Base-by-base conservation (phyloP, 2,797 vertebrate genomes). In the Vireo griseus region DNA sequence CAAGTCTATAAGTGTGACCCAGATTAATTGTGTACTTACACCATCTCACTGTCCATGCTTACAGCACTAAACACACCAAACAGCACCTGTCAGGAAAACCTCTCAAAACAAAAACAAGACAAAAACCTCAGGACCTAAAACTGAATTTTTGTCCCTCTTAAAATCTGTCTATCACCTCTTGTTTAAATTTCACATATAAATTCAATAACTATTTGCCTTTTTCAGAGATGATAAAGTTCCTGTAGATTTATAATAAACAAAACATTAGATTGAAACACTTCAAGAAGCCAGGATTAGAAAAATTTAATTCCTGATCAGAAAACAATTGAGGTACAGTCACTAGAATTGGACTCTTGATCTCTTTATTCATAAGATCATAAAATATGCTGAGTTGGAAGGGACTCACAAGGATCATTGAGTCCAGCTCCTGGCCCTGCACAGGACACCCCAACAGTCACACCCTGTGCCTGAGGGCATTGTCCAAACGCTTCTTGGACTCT, bases 351-450 rank as follows among this genome's bases (percentile, higher is more conserved):
- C 17, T 22, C 9, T 68, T 79, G 3, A 75, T 26, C 6, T 17
- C 11, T 71, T 71, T 66, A 47, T 51, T 86, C 19, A 54, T 10
- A 35, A 37, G 42, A 50, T 48, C 24, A 50, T 33, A 44, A 25
- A 62, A 29, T 45, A 57, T 39, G 37, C 19, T 69, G 63, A 31
- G 11, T 33, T 63, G 50, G 42, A 39, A 76, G 14, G 16, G 35
- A 13, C 29, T 37, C 20, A 21, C 15, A 17, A 17, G 19, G 22
- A n/a, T 37, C 33, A 62, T 24, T 0, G 0, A 50, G n/a, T 25
- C 44, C 57, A 57, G 1, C 16, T 29, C 47, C 20, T 13, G 16
- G 26, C 13, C 35, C 37, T 44, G n/a, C 24, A 25, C 37, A 39
- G 15, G 14, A 44, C 24, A 63, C 10, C 9, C 9, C 37, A 75